Base-by-base conservation (phyloP, 2,888 invertebrate genomes). In the Smittia aterrima region DNA sequence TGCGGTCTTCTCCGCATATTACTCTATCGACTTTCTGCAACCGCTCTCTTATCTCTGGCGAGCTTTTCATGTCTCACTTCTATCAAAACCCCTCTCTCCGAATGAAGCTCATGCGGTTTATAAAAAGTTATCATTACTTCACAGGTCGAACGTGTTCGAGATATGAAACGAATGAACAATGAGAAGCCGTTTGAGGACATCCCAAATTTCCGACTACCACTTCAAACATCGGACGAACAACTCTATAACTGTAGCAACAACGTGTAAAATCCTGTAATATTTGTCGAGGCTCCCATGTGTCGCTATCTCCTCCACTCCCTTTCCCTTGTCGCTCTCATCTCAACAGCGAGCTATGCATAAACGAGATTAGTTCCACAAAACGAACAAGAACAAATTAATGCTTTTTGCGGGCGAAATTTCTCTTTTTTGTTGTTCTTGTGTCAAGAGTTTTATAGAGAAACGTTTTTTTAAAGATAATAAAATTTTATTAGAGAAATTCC, bases 101-200 rank as follows among this genome's bases (percentile, higher is more conserved):
- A 38, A 38, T 9, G 38, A 38, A 38, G 2, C 16, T 47, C 47
- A n/a, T 47, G 47, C 16, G n/a, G 32, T 32, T 32, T 3, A 6
- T 6, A 32, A 32, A 32, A 32, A 32, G 32, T 32, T 32, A 32
- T 32, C 32, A 32, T 32, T 32, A 32, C 32, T 3, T 38, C n/a
- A 20, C 62, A 72, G 72, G 92, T 91, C 0, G 92, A 92, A 80
- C 86, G 86, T 78, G 86, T 92, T n/a, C 85, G 92, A 25, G 88
- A 89, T 75, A 90, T 90, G 74, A 87, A 91, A 79, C 88, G 88
- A 76, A 84, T 87, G 58, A 89, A 90, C 1, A 90, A 89, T 75
- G 86, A 91, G 1, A 86, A 87, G 38, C 92, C 92, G 0, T 91
- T 88, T 79, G 92, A 92, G 80, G 91, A 91, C 79, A 87, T 83